phyloP scores from a whole-genome alignment of 2,113 vertebrate genomes.

The Aepyceros melampus region DNA sequence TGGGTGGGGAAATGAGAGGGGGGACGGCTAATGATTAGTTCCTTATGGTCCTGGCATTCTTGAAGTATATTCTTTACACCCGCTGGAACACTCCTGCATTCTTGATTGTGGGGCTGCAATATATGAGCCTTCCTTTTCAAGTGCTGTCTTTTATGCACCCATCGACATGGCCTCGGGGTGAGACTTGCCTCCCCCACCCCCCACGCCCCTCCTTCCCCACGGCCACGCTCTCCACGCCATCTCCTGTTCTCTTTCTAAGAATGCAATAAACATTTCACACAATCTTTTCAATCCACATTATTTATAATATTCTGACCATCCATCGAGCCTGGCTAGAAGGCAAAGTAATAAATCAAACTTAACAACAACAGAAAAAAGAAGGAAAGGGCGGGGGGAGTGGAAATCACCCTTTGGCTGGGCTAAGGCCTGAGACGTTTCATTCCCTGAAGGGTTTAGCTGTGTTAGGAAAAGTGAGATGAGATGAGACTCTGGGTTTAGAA shows the following conservation, averaged over 20 bases:
- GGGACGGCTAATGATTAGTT: slow-evolving; percentile 51
- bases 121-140: background rate
- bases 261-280: slow-evolving; percentile 75
- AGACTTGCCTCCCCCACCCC: background rate
- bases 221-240: slow-evolving; percentile 26
- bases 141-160: slow-evolving; percentile 43
- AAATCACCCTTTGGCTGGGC: slow-evolving; percentile 55
- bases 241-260: slow-evolving; percentile 70
- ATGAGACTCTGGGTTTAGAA: slow-evolving; percentile 63
- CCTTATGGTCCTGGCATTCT: slow-evolving; percentile 59
- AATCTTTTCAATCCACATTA: slow-evolving; percentile 71
- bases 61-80: slow-evolving; percentile 1
- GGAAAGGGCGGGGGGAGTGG: background rate
- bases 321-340: slow-evolving; percentile 64
- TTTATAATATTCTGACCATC: slow-evolving; percentile 75
- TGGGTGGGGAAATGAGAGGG: slow-evolving; percentile 8
- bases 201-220: background rate
- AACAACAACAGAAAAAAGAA: slow-evolving; percentile 63
- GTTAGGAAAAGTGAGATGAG: slow-evolving; percentile 63
- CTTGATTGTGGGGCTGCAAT: slow-evolving; percentile 6
- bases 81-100: slow-evolving; percentile 56
- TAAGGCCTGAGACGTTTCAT: slow-evolving; percentile 44
- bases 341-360: slow-evolving; percentile 73
- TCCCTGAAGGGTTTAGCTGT: slow-evolving; percentile 61
- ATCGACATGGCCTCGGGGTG: background rate